Evolutionary conservation across 1,140 invertebrate species (phyloP).

Genomic region (Parapsyche elsis): DNA sequence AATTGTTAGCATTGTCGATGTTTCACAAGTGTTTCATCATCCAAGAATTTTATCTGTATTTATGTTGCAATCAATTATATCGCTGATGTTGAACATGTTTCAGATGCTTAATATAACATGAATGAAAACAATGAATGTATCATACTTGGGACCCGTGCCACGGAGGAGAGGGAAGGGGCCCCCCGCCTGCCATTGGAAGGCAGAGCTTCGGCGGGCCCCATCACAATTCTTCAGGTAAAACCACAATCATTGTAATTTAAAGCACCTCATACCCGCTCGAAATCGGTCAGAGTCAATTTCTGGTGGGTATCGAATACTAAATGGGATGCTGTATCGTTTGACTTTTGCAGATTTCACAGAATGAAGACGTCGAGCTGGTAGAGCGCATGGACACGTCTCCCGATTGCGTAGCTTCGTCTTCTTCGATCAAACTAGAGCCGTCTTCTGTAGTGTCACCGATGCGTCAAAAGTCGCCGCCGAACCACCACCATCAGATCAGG

Average conservation of each 20-base stretch:
- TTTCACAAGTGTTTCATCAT: too few species aligned
- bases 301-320: slow-evolving; percentile 3
- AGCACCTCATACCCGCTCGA: not conserved
- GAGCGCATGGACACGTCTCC: slow-evolving; percentile 50
- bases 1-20: too few species aligned
- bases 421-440: not conserved
- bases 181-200: slow-evolving; percentile 51
- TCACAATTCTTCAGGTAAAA: slow-evolving; percentile 48
- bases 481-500: slow-evolving; percentile 16
- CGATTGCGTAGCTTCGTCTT: not conserved
- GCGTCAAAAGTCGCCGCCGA: slow-evolving; percentile 4
- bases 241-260: too few species aligned
- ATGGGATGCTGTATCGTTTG: not conserved
- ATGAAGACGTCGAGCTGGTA: slow-evolving; percentile 36
- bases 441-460: not conserved
- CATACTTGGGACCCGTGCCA: slow-evolving; percentile 49
- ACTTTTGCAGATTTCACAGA: slow-evolving; percentile 44
- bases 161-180: slow-evolving; percentile 55
- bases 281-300: too few species aligned
- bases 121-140: slow-evolving; percentile 55
- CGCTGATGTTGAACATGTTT: not conserved
- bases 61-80: too few species aligned
- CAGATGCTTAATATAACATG: slow-evolving; percentile 56
- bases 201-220: slow-evolving; percentile 55
- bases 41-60: too few species aligned